These are phyloP conservation scores for Odontocerum albicorne DNA, from an alignment of 2,888 invertebrate genomes.

Conservation along the genomic window DNA sequence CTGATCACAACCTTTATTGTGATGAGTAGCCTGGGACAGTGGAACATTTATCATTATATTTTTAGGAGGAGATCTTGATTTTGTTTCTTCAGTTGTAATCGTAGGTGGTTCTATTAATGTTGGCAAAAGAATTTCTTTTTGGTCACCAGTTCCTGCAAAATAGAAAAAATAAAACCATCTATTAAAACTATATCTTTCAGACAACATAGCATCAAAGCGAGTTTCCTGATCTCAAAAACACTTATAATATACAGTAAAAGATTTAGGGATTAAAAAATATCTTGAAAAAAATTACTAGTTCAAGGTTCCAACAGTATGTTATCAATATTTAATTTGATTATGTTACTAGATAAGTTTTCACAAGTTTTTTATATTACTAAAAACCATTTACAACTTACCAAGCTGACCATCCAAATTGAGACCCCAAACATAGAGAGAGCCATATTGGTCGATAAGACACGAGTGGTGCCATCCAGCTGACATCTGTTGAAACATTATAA, in stretches of 20 bases:
- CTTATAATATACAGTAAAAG: too few species aligned
- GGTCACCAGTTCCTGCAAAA: conserved; percentile 65
- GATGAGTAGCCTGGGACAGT: conserved; percentile 16
- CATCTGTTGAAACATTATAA: conserved; percentile 42
- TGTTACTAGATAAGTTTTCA: too few species aligned
- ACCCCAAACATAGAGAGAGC: conserved; percentile 82
- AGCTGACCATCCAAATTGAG: conserved; percentile 89
- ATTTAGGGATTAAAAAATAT: too few species aligned
- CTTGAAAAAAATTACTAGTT: too few species aligned
- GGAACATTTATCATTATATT: conserved; percentile 27
- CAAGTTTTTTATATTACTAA: too few species aligned
- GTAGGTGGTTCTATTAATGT: conserved; percentile 52
- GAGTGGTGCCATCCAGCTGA: conserved; percentile 85
- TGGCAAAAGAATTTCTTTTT: conserved; percentile 60
- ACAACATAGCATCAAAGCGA: too few species aligned
- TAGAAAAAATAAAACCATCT: too few species aligned
- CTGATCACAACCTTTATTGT: conserved; percentile 9
- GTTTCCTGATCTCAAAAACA: too few species aligned
- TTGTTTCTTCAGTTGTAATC: conserved; percentile 18
- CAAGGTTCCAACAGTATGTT: too few species aligned
- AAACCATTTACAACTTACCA: conserved; percentile 51
- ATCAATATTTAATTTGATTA: too few species aligned
- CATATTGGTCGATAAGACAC: conserved; percentile 69
- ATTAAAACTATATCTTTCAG: too few species aligned
- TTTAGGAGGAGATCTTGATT: conserved; percentile 24